Base-by-base conservation (phyloP, 2,113 vertebrate genomes). In the Myrmecophaga tridactyla region DNA sequence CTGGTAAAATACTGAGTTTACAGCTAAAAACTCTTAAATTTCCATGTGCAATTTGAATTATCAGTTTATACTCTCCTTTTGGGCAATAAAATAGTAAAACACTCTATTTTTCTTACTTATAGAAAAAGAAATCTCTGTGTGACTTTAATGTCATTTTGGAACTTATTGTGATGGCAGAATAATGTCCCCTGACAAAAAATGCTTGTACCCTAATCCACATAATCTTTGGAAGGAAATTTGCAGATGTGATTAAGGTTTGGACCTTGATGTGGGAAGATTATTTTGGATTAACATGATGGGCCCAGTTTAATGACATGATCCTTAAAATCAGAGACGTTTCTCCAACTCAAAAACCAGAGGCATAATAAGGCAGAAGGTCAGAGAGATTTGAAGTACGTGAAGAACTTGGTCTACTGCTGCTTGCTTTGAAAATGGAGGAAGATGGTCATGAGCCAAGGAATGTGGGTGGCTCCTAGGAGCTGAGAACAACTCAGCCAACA, bases 1-100 rank as follows among this genome's bases (percentile, higher is more conserved):
- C n/a, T 76, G 65, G 20, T 39, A 60, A 90, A 92, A 95, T 84
- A 80, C 4, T 80, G 48, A 94, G 34, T 89, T 92, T 93, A 86
- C 3, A 83, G 20, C n/a, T 85, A 62, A 94, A 87, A 89, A 10
- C 29, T 53, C 41, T 80, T 80, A 70, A 43, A 67, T 95, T 11
- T 80, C 82, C 93, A 20, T 27, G 46, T 29, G 3, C 31, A 34
- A 14, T 77, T 89, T 84, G 13, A 4, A 80, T 72, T 89, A 89
- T 15, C 77, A 78, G 7, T 72, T 86, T 73, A 65, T 46, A n/a
- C 14, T 67, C 6, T 31, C 39, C 39, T 48, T 43, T 72, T 36
- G 48, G 62, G 76, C 1, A 95, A 10, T 3, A 86, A 39, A 89
- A 51, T 51, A 75, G n/a, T 41, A 51, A 83, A 82, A 65, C 2